Evolutionary conservation across 2,797 vertebrate species (phyloP).

Genomic region (Sebastes steindachneri): DNA sequence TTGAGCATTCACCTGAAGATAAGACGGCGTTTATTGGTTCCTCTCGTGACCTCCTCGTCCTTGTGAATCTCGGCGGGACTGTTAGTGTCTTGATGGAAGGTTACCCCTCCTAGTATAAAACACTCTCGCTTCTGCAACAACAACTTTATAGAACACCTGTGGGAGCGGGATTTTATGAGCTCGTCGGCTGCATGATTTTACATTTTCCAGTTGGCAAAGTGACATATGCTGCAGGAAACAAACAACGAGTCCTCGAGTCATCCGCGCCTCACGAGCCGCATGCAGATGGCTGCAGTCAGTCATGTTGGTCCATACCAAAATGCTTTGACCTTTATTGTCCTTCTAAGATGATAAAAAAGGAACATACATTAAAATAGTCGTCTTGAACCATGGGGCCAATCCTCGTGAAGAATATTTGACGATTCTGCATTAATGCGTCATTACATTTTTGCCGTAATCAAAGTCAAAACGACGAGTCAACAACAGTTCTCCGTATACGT

Average conservation of each 20-base stretch:
- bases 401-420: conserved; percentile 22
- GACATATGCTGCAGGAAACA: conserved; percentile 77
- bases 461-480: conserved; percentile 68
- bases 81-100: conserved; percentile 73
- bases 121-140: conserved; percentile 70
- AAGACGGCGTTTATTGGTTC: conserved; percentile 64
- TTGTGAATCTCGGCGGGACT: conserved; percentile 69
- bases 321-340: conserved; percentile 16
- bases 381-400: conserved; percentile 6
- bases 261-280: neutral
- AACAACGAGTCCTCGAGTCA: conserved; percentile 50
- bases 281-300: conserved; percentile 25
- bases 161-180: conserved; percentile 69
- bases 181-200: conserved; percentile 74
- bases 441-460: conserved; percentile 47
- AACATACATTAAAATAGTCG: neutral
- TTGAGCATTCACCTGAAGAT: conserved; percentile 63
- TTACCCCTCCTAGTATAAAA: conserved; percentile 69
- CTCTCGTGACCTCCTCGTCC: conserved; percentile 66
- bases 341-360: neutral
- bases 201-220: conserved; percentile 76
- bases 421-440: conserved; percentile 24
- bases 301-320: conserved; percentile 14
- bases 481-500: conserved; percentile 33
- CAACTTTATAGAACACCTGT: conserved; percentile 80